Conservation (phyloP, 2,797 vertebrate species). For the Malacoraja senta region DNA sequence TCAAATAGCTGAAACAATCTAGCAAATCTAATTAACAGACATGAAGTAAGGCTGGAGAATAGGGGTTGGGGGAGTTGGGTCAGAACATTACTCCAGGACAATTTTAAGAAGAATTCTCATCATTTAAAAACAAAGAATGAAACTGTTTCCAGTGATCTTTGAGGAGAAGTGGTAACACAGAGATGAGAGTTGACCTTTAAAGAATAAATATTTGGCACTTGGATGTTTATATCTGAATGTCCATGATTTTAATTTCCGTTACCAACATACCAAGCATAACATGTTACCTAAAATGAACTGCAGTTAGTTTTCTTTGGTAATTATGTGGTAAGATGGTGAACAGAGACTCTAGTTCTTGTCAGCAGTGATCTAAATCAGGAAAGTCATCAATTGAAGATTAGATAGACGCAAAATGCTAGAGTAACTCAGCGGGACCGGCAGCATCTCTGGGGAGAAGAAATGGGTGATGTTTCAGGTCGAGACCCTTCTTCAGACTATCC, state of each 20-base stretch:
- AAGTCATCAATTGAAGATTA: background rate
- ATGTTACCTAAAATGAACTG: background rate
- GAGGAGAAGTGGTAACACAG: too few relatives aligned
- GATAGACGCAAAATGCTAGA: too few relatives aligned
- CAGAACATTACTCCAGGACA: background rate
- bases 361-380: background rate
- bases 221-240: background rate
- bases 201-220: background rate
- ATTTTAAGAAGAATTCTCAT: background rate
- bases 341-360: background rate
- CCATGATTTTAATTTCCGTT: background rate
- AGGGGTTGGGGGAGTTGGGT: background rate
- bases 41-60: background rate
- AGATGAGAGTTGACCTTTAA: background rate
- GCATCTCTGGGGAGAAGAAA: too few relatives aligned
- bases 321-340: background rate
- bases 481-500: too few relatives aligned
- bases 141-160: background rate
- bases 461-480: too few relatives aligned
- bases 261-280: too few relatives aligned
- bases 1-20: background rate
- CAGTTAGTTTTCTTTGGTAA: background rate
- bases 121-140: background rate
- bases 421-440: too few relatives aligned
- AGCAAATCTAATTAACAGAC: background rate